phyloP scores from a whole-genome alignment of 2,797 vertebrate species.

The Anisognathus igniventris region DNA sequence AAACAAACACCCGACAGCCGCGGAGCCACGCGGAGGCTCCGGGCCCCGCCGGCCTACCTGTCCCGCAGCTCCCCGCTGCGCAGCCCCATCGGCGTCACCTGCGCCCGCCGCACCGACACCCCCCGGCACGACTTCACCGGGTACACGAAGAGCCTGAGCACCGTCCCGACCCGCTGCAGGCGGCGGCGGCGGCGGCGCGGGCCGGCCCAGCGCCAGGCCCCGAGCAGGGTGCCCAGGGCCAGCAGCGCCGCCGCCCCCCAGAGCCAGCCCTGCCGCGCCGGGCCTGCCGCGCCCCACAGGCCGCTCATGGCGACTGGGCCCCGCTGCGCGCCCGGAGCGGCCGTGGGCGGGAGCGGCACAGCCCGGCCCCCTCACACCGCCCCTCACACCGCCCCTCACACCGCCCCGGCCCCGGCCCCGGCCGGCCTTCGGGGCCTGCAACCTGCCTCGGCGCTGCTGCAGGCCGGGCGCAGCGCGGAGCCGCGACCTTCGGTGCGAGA shows the following conservation, averaged over 20 bases:
- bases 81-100: conserved; percentile 79
- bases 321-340: fast-evolving
- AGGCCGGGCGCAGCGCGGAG: neutral
- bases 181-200: neutral
- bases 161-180: conserved; percentile 79
- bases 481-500: fast-evolving
- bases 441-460: neutral
- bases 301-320: neutral
- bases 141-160: conserved; percentile 83
- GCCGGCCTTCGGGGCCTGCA: no score
- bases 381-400: no score
- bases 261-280: neutral
- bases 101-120: conserved; percentile 73
- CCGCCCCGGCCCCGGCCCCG: no score
- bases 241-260: neutral
- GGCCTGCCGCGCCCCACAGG: neutral
- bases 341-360: neutral
- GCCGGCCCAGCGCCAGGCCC: neutral
- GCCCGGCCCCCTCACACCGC: neutral
- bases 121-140: conserved; percentile 89
- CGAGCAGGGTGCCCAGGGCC: conserved; percentile 8
- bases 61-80: conserved; percentile 83
- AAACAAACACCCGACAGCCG: fast-evolving
- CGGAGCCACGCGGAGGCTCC: neutral
- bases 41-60: conserved; percentile 73